Evolutionary conservation across 2,113 vertebrate genomes (phyloP).

Genomic region (Macheiramphus alcinus): DNA sequence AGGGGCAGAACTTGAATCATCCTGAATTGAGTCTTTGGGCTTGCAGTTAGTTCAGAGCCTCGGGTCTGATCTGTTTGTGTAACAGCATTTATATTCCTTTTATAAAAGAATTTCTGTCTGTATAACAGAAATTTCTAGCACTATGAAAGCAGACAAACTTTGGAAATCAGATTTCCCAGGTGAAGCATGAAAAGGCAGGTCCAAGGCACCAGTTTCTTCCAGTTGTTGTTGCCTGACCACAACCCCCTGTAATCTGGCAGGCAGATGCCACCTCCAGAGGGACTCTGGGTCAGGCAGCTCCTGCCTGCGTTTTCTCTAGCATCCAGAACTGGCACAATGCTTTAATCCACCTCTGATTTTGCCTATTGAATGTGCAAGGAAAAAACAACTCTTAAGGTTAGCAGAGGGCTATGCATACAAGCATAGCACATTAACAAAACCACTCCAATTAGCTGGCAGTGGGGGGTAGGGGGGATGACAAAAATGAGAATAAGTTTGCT

Average conservation of each 20-base stretch:
- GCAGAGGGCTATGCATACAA: not conserved
- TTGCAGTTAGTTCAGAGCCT: not conserved
- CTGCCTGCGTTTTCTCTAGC: not conserved
- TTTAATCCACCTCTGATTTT: slow-evolving; percentile 1
- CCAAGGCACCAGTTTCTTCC: not conserved
- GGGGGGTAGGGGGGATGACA: not conserved
- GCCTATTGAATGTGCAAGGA: not conserved
- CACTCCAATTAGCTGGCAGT: not conserved
- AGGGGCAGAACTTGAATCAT: not conserved
- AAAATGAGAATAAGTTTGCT: slow-evolving; percentile 17
- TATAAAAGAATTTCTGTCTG: not conserved
- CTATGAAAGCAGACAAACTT: not conserved
- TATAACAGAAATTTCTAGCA: not conserved
- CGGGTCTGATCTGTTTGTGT: not conserved
- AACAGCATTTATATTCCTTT: not conserved
- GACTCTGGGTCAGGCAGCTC: not conserved
- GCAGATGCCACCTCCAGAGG: not conserved
- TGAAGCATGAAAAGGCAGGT: not conserved
- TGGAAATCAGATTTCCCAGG: not conserved
- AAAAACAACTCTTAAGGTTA: not conserved
- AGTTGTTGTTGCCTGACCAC: not conserved
- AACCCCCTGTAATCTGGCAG: not conserved
- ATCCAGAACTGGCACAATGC: not conserved
- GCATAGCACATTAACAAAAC: not conserved
- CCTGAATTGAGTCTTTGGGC: not conserved